Percentiles rank a stretch among this genome's conserved stretches.
phyloP scores from a whole-genome alignment of 2,888 invertebrate species.

The Pandemis cinnamomeana region DNA sequence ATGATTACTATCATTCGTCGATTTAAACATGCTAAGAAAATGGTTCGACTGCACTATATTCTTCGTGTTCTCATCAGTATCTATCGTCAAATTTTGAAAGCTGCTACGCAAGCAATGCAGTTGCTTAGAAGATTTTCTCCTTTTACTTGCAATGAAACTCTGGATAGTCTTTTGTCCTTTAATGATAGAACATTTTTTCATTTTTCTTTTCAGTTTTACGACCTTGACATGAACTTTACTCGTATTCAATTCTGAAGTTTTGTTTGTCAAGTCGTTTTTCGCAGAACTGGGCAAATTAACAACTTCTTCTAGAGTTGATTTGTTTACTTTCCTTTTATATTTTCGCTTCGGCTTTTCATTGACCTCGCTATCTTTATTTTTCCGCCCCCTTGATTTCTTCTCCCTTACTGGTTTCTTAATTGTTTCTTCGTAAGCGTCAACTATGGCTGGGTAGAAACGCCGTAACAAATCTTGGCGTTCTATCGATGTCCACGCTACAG shows the following conservation, averaged over 20 bases:
- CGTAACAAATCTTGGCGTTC: slow-evolving; percentile 88
- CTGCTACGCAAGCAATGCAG: slow-evolving; percentile 54
- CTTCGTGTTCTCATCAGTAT: slow-evolving; percentile 44
- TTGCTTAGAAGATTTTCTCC: slow-evolving; percentile 57
- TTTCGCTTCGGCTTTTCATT: slow-evolving; percentile 70
- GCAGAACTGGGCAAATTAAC: slow-evolving; percentile 59
- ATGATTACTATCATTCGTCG: slow-evolving; percentile 52
- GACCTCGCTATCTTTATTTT: slow-evolving; percentile 60
- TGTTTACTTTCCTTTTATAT: slow-evolving; percentile 68
- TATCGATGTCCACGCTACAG: slow-evolving; percentile 86
- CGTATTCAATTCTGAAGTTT: slow-evolving; percentile 52
- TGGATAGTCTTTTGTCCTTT: slow-evolving; percentile 71
- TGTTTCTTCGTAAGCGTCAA: slow-evolving; percentile 83
- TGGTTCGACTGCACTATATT: slow-evolving; percentile 45
- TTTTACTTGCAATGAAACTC: slow-evolving; percentile 70
- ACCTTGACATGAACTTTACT: slow-evolving; percentile 71
- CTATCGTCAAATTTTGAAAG: slow-evolving; percentile 60
- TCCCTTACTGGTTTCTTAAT: slow-evolving; percentile 82
- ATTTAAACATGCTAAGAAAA: slow-evolving; percentile 62
- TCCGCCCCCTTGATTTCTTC: slow-evolving; percentile 62
- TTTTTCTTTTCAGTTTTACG: slow-evolving; percentile 73
- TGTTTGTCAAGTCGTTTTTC: slow-evolving; percentile 53
- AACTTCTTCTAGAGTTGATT: slow-evolving; percentile 49
- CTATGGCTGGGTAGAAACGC: slow-evolving; percentile 86
- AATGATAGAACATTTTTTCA: slow-evolving; percentile 58